These are phyloP conservation scores for Plemyria rubiginata DNA, from an alignment of 2,888 invertebrate species.

Conservation along the genomic window DNA sequence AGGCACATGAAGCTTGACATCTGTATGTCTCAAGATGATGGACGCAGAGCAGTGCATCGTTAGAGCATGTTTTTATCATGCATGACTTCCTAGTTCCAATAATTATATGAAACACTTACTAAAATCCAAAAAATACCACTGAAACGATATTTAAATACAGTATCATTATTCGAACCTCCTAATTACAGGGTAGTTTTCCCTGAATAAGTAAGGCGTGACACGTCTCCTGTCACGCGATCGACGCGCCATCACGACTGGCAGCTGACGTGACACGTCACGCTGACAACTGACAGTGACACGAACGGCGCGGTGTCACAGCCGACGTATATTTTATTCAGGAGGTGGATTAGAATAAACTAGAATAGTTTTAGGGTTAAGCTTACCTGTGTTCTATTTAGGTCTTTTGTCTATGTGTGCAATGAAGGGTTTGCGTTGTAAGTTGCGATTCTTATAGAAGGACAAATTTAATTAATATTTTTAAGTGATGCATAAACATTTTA, in stretches of 20 bases:
- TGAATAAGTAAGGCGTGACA: conserved; percentile 57
- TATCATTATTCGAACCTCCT: conserved; percentile 36
- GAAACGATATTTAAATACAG: not conserved
- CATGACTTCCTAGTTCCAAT: no score
- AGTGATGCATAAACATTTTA: no score
- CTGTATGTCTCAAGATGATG: no score
- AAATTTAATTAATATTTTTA: no score
- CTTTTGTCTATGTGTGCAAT: not conserved
- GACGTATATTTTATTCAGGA: conserved; percentile 42
- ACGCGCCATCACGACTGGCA: conserved; percentile 49
- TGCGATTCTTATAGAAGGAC: no score
- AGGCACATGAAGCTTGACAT: no score
- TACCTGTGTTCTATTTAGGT: not conserved
- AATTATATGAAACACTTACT: no score
- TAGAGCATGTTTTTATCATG: no score
- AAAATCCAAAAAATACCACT: no score
- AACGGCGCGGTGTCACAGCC: conserved; percentile 25
- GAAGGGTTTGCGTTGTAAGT: not conserved
- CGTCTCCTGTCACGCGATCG: conserved; percentile 45
- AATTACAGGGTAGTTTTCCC: conserved; percentile 51
- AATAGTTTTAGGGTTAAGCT: conserved; percentile 27
- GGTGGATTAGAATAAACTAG: conserved; percentile 42
- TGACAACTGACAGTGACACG: not conserved
- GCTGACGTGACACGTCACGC: conserved; percentile 37
- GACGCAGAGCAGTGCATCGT: no score